These are phyloP conservation scores for Acrocephalus kingi DNA, from an alignment of 2,113 vertebrate genomes.

Conservation along the genomic window DNA sequence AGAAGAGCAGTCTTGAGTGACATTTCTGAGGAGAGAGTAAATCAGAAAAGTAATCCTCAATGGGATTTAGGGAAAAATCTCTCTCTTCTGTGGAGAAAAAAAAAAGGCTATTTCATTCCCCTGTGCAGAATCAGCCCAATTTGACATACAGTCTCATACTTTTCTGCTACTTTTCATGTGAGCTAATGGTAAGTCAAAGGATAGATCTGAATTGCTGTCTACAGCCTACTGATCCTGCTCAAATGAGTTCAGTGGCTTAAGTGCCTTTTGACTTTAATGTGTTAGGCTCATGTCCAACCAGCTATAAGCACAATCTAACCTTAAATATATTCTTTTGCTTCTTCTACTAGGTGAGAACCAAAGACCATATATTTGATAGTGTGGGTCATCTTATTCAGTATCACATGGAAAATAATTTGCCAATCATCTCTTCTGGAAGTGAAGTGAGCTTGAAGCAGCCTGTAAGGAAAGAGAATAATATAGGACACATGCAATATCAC, in stretches of 20 bases:
- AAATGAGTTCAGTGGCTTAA: not conserved
- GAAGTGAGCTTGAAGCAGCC: slow-evolving; percentile 89
- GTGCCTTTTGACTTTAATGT: not conserved
- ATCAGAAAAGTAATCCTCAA: not conserved
- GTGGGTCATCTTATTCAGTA: slow-evolving; percentile 90
- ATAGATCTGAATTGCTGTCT: not conserved
- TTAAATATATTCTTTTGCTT: slow-evolving; percentile 19
- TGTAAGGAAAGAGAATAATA: slow-evolving; percentile 73
- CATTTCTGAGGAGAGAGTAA: not conserved
- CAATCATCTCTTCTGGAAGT: slow-evolving; percentile 88
- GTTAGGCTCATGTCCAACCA: not conserved
- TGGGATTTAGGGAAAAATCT: not conserved
- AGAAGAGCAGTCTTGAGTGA: not conserved
- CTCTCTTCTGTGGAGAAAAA: not conserved
- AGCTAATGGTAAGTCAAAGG: not conserved
- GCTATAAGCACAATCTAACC: not conserved
- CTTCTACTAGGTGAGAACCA: slow-evolving; percentile 86
- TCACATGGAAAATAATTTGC: slow-evolving; percentile 90
- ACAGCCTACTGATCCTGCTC: not conserved
- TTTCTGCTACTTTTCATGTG: not conserved
- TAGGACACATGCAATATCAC: slow-evolving; percentile 47
- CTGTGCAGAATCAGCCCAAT: not conserved
- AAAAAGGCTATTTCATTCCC: not conserved
- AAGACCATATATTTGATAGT: slow-evolving; percentile 86
- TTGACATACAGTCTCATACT: not conserved